Percentiles rank a stretch among this genome's conserved stretches.
These are phyloP conservation scores for Tinamus major DNA, from an alignment of 2,797 vertebrate genomes.

Conservation along the genomic window DNA sequence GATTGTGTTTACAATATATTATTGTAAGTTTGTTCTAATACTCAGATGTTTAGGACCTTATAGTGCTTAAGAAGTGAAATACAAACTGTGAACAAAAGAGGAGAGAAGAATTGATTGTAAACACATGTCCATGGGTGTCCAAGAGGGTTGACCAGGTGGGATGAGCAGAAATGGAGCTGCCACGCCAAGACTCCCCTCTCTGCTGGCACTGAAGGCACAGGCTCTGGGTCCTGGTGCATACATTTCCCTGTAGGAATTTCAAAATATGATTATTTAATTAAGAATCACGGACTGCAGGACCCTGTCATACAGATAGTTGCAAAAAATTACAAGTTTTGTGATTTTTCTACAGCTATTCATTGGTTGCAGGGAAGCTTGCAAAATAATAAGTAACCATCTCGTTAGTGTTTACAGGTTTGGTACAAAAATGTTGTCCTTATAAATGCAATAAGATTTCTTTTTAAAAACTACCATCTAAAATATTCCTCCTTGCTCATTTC, in stretches of 20 bases:
- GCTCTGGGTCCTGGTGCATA: background rate
- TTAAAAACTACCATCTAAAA: background rate
- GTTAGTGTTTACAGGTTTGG: too few relatives aligned
- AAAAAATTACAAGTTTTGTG: background rate
- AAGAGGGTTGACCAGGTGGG: background rate
- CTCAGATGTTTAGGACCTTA: background rate
- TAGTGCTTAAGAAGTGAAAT: background rate
- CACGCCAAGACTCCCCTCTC: background rate
- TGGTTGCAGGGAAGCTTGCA: background rate
- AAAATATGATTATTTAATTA: background rate
- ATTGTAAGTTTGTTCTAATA: background rate
- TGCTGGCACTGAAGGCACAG: background rate
- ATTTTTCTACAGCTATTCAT: background rate
- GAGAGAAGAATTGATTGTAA: background rate
- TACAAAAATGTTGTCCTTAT: background rate
- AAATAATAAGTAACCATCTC: too few relatives aligned
- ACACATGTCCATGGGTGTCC: background rate
- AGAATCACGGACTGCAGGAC: background rate
- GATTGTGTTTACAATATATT: too few relatives aligned
- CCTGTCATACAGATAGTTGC: background rate
- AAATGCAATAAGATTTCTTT: background rate
- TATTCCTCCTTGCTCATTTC: background rate
- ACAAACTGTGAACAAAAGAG: background rate
- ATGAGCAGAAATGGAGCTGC: background rate
- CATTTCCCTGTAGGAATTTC: background rate